phyloP scores from a whole-genome alignment of 2,113 vertebrate genomes.

The Paramormyrops kingsleyae region DNA sequence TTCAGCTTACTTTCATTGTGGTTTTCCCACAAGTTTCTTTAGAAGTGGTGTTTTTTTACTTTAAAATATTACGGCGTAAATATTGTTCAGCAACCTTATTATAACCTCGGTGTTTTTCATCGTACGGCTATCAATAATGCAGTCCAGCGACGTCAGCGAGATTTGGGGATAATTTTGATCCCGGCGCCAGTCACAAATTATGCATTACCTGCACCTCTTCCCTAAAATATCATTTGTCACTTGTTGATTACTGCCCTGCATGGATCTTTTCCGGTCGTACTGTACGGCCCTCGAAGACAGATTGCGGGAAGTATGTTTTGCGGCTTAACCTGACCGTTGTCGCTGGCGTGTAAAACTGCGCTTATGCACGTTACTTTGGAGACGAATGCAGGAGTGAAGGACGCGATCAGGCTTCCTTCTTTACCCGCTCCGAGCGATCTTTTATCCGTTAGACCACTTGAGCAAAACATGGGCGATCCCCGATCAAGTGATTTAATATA shows the following conservation, averaged over 20 bases:
- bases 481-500: slow-evolving; percentile 34
- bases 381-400: slow-evolving; percentile 26
- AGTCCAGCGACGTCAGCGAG: slow-evolving; percentile 11
- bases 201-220: slow-evolving; percentile 40
- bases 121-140: slow-evolving; percentile 18
- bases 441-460: slow-evolving; percentile 34
- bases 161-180: slow-evolving; percentile 10
- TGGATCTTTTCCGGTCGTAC: not conserved
- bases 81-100: not conserved
- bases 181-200: slow-evolving; percentile 35
- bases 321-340: slow-evolving; percentile 11
- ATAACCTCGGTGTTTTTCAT: not conserved
- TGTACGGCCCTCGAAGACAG: not conserved
- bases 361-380: slow-evolving; percentile 29
- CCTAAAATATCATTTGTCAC: slow-evolving; percentile 50
- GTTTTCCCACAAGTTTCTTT: not conserved
- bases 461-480: slow-evolving; percentile 40
- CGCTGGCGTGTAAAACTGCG: slow-evolving; percentile 34
- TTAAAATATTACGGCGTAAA: not conserved
- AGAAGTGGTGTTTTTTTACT: not conserved
- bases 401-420: slow-evolving; percentile 12
- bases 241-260: slow-evolving; percentile 28
- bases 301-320: slow-evolving; percentile 12
- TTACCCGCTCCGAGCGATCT: slow-evolving; percentile 22
- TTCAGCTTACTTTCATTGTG: not conserved